Conservation (phyloP, 2,888 invertebrate genomes). For the Morinoia aosen region DNA sequence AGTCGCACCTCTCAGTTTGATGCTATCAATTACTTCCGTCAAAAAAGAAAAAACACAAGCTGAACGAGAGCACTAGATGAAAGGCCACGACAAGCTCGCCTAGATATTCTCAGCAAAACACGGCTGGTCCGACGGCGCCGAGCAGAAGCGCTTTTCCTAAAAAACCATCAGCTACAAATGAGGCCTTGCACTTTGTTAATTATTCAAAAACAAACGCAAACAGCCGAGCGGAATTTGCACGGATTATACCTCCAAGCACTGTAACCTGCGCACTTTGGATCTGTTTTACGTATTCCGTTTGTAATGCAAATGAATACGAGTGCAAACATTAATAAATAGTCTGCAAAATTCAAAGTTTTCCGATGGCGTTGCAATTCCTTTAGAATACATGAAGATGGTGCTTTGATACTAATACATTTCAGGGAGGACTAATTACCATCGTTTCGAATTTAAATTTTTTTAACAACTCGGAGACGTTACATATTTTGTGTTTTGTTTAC, state of each 20-base stretch:
- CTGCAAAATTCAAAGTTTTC: background rate
- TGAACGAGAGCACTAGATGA: conserved; percentile 9
- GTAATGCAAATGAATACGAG: background rate
- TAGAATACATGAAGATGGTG: background rate
- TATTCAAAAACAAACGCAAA: conserved; percentile 40
- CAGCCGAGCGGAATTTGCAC: background rate
- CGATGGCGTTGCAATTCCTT: background rate
- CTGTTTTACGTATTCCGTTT: background rate
- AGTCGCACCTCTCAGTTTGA: conserved; percentile 53
- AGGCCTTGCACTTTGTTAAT: conserved; percentile 25
- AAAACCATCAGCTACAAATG: background rate
- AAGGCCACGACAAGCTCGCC: conserved; percentile 2
- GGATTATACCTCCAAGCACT: conserved; percentile 5
- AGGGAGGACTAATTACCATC: background rate
- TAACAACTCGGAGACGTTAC: background rate
- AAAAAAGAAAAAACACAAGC: conserved; percentile 8
- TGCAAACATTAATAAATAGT: background rate
- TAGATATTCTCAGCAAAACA: conserved; percentile 17
- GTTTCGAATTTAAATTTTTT: background rate
- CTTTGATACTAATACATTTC: background rate
- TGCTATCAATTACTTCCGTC: conserved; percentile 29
- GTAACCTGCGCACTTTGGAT: conserved; percentile 18
- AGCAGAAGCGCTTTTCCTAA: background rate
- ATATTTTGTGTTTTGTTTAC: background rate
- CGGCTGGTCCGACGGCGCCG: background rate